These are phyloP conservation scores for Scelioninae gen. 1 DNA, from an alignment of 2,888 invertebrate genomes.

Conservation along the genomic window DNA sequence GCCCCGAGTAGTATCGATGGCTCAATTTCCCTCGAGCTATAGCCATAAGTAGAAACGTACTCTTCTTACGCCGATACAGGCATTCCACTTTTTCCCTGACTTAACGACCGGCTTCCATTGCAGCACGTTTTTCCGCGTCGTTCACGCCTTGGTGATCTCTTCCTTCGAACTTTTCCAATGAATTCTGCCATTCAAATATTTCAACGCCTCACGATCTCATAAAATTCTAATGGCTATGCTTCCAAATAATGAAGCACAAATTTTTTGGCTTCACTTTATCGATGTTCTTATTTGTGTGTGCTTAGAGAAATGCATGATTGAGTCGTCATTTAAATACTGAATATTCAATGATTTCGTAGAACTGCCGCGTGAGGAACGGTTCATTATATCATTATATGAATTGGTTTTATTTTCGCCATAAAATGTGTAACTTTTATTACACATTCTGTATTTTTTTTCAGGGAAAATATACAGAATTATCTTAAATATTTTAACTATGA, in stretches of 20 bases:
- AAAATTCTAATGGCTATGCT: slow-evolving; percentile 51
- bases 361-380: not conserved
- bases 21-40: slow-evolving; percentile 65
- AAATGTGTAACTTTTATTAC: no score
- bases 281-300: slow-evolving; percentile 38
- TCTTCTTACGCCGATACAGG: slow-evolving; percentile 70
- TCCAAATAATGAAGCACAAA: slow-evolving; percentile 50
- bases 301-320: slow-evolving; percentile 6
- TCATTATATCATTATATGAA: not conserved
- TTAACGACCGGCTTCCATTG: slow-evolving; percentile 67
- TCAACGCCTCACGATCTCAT: slow-evolving; percentile 64
- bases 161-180: slow-evolving; percentile 67
- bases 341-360: slow-evolving; percentile 6
- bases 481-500: no score
- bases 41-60: slow-evolving; percentile 65
- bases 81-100: slow-evolving; percentile 71
- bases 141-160: slow-evolving; percentile 71
- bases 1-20: slow-evolving; percentile 67
- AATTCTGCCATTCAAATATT: slow-evolving; percentile 68
- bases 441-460: no score
- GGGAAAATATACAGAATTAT: no score
- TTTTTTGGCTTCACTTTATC: slow-evolving; percentile 27
- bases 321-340: slow-evolving; percentile 9
- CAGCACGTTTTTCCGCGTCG: slow-evolving; percentile 62
- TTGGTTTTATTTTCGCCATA: not conserved